Evolutionary conservation across 2,888 invertebrate species (phyloP), one percentile per base, ranked within the genome.

Genomic region (Leptinotarsa juncta): DNA sequence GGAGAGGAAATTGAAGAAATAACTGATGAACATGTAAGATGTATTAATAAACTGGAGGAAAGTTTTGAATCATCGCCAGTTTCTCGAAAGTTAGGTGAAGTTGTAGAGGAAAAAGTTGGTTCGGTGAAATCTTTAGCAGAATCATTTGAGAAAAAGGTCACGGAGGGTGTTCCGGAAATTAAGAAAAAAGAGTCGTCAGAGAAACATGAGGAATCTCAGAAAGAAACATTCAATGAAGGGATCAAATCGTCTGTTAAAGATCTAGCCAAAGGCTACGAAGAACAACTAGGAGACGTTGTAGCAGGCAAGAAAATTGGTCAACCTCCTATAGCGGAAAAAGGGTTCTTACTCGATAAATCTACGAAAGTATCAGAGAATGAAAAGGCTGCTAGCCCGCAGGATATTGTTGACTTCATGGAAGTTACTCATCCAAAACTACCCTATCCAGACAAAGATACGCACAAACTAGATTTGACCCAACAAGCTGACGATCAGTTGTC

Each of bases 191-290:
- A 7, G 66, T 14, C 23, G 4, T 20, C 4, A 4, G 62, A 62
- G 1, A 15, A 51, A 15, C 50, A 49, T 7, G 55, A 70, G 14
- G 50, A 73, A 67, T 66, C 70, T 48, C 65, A 16, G 3, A 65
- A 74, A 4, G 71, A 75, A 67, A 50, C 74, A 18, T 65, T 68
- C 60, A 53, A 73, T 71, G 77, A 70, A 42, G 60, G 16, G 23
- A 76, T 81, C 57, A 80, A 82, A 77, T 79, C 78, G 57, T 82
- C 83, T 7, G 85, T 84, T 3, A 82, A 82, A 79, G 82, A 85
- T 66, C 73, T 84, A 65, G 84, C 82, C 1, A 82, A 83, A 76
- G 78, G 77, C 42, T 83, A 81, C 62, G 84, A 85, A 78, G 79
- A 79, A 53, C 79, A 81, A 76, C 49, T 82, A 69, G 79, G 79